Percentiles rank a stretch among this genome's conserved stretches.
These are phyloP conservation scores for Cladorhizidae sp. DNA, from an alignment of 37 sponge, comb jelly and placozoan species.

Conservation along the genomic window DNA sequence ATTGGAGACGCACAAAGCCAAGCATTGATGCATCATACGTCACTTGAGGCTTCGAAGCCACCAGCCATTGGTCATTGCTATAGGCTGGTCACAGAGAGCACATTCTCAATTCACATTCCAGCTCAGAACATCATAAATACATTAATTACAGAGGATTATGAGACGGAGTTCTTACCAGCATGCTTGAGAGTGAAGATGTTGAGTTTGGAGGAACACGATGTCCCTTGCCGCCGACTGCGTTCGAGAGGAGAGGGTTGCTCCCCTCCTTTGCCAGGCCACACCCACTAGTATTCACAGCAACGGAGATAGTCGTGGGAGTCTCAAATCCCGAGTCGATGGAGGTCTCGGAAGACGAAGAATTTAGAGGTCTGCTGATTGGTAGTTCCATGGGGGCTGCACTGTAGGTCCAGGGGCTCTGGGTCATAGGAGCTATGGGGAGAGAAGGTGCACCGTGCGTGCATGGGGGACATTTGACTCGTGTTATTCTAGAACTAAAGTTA, in stretches of 20 bases:
- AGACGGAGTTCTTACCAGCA: conserved; percentile 58
- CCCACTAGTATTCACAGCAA: too few species aligned
- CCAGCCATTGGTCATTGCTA: too few species aligned
- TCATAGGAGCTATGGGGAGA: conserved; percentile 27
- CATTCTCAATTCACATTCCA: too few species aligned
- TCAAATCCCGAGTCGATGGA: conserved; percentile 64
- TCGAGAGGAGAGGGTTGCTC: not conserved
- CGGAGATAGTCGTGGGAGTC: conserved; percentile 5
- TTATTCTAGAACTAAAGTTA: too few species aligned
- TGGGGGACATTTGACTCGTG: too few species aligned
- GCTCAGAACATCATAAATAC: too few species aligned
- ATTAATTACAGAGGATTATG: too few species aligned
- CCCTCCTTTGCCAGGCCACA: not conserved
- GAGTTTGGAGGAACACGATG: conserved; percentile 6
- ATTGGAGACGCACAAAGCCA: too few species aligned
- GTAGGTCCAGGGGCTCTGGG: conserved; percentile 64
- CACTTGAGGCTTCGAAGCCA: too few species aligned
- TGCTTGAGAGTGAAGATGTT: conserved; percentile 5
- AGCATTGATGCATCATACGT: too few species aligned
- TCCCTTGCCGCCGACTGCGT: not conserved
- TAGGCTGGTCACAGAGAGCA: too few species aligned
- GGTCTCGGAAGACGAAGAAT: conserved; percentile 38
- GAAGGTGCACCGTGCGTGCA: too few species aligned
- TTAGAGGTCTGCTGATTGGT: conserved; percentile 34
- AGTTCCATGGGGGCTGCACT: conserved; percentile 45